Percentiles rank a stretch among this genome's conserved stretches.
Evolutionary conservation across 2,113 vertebrate species (phyloP).

Genomic region (Irena cyanogastra): DNA sequence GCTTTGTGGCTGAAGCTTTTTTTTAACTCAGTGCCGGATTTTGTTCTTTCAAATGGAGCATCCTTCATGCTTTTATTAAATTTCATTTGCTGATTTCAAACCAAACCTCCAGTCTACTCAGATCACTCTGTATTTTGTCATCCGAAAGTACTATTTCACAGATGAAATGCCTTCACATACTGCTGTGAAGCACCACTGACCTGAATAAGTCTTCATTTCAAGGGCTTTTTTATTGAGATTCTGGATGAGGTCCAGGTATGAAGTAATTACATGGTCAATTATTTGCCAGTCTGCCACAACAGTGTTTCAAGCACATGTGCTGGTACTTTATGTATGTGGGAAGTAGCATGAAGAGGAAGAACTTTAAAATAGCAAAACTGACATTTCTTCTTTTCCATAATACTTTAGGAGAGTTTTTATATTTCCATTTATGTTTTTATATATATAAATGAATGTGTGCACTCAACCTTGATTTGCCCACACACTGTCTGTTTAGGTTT

Average conservation of each 20-base stretch:
- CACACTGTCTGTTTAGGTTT: background rate
- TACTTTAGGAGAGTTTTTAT: background rate
- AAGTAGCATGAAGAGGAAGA: background rate
- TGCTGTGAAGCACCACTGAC: background rate
- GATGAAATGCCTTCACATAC: background rate
- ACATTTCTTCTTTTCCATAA: background rate
- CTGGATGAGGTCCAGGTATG: conserved; percentile 1
- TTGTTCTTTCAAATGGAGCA: background rate
- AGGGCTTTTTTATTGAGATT: background rate
- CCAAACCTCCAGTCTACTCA: background rate
- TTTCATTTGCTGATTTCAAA: background rate
- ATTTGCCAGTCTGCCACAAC: background rate
- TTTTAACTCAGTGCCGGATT: background rate
- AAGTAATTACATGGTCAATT: background rate
- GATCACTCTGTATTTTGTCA: background rate
- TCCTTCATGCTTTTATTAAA: background rate
- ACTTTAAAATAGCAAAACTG: background rate
- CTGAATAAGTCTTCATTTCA: background rate
- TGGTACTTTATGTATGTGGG: background rate
- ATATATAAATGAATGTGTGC: background rate
- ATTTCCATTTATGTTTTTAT: background rate
- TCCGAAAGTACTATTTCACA: background rate
- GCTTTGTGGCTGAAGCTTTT: background rate
- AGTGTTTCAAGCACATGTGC: background rate
- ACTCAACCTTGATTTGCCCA: background rate